Percentiles rank a stretch among this genome's conserved stretches.
Evolutionary conservation across 2,888 invertebrate species (phyloP).

Genomic region (Rhodophaea formosa): DNA sequence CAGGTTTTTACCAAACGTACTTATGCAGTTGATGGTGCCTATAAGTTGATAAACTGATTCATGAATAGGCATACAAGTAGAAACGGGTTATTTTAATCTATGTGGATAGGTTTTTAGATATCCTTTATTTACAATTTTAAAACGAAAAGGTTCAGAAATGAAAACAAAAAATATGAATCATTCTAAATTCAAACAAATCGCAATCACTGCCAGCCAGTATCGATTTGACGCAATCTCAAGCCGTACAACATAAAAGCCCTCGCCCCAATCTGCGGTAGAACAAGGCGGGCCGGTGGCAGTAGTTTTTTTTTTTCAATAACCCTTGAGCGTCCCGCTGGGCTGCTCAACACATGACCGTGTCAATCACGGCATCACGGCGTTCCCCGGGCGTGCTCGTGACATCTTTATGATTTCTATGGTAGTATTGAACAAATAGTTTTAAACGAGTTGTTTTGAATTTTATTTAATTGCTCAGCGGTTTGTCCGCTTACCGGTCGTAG

Average conservation of each 20-base stretch:
- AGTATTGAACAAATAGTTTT: slow-evolving; percentile 10
- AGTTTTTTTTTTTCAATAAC: slow-evolving; percentile 60
- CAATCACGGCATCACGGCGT: slow-evolving; percentile 50
- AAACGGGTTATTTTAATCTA: no score
- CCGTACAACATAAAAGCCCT: slow-evolving; percentile 4
- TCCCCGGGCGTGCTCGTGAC: slow-evolving; percentile 43
- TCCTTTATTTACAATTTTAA: no score
- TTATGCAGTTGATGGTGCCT: no score
- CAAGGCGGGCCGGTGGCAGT: slow-evolving; percentile 61
- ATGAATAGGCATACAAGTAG: no score
- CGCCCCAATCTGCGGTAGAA: slow-evolving; percentile 49
- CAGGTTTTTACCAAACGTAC: no score
- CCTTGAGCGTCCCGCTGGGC: slow-evolving; percentile 70
- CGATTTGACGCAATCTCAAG: slow-evolving; percentile 12
- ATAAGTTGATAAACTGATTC: no score
- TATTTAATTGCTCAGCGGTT: not conserved
- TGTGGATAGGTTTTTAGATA: no score
- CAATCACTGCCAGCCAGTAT: slow-evolving; percentile 9
- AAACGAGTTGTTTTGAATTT: slow-evolving; percentile 7
- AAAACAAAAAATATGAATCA: slow-evolving; percentile 25
- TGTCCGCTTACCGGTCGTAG: slow-evolving; percentile 8
- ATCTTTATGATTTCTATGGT: slow-evolving; percentile 36
- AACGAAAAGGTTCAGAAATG: no score
- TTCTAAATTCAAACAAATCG: slow-evolving; percentile 19
- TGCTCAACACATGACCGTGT: slow-evolving; percentile 58